Base-by-base conservation (phyloP, 2,797 vertebrate genomes). In the Pseudotriccus pelzelni region DNA sequence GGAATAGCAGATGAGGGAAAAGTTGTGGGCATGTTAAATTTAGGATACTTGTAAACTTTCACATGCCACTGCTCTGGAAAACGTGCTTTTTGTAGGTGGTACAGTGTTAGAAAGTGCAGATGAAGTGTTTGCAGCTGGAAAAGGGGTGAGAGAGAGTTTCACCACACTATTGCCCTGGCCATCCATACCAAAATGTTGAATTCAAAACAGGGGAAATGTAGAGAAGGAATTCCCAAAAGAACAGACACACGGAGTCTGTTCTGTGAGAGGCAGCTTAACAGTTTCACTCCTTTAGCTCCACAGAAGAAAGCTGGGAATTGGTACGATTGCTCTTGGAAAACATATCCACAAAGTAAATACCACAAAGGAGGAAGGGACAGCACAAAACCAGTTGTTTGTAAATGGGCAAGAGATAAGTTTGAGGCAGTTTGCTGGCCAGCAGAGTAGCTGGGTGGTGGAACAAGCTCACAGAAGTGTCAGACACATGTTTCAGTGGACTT, bases 1-100 rank as follows among this genome's bases (percentile, higher is more conserved):
- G 68, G 59, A 85, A 50, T 3, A 84, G 69, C 58, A 92, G 60
- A 77, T 24, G 32, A 93, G 27, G 14, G 49, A 59, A 73, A 89
- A 77, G 28, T 52, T 25, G 8, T 28, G 50, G 32, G 6, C 24
- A 3, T 64, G 37, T 49, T 46, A 60, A 9, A 70, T 63, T 89
- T 76, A 90, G 44, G 32, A 67, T 46, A 64, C 19, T 27, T 77
- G 30, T 60, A 83, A 89, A 78, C 17, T 24, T 59, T 64, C 56
- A 20, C 1, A 1, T 74, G 56, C 13, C 44, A 63, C 59, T 70
- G 36, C 34, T 58, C 41, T 58, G 41, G 62, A 36, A 84, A 93
- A 75, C 4, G 22, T 20, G 15, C 12, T 34, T 60, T 83, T 87
- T 39, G 12, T 46, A 36, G n/a, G 49, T 53, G 49, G 19, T 17